Evolutionary conservation across 2,888 invertebrate species (phyloP).

Genomic region (Brachyptera risi): DNA sequence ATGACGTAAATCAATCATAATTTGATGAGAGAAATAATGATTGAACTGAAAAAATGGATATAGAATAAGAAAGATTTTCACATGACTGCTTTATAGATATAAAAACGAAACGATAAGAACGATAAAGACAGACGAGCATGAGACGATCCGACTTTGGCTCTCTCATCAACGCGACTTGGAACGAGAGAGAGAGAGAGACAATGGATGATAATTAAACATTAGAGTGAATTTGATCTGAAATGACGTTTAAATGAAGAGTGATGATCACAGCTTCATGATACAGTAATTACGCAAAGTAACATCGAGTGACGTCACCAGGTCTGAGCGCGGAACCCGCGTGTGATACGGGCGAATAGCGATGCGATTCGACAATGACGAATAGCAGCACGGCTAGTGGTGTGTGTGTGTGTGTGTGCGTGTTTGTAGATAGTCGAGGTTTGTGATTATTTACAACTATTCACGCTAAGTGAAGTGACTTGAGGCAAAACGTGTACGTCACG

Average conservation of each 20-base stretch:
- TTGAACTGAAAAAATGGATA: too few relatives aligned
- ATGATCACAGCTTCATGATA: constrained; percentile 17
- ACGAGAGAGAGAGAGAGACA: not conserved
- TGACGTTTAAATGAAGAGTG: constrained; percentile 28
- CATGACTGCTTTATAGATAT: too few relatives aligned
- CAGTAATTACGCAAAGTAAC: not conserved
- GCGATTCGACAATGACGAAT: constrained; percentile 6
- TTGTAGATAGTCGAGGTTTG: not conserved
- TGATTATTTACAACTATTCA: not conserved
- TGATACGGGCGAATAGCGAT: not conserved
- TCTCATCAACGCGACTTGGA: too few relatives aligned
- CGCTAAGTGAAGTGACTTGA: constrained; percentile 9
- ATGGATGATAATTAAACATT: constrained; percentile 23
- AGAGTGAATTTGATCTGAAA: constrained; percentile 18
- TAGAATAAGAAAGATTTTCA: too few relatives aligned
- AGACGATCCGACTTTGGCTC: too few relatives aligned
- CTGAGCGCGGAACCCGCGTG: not conserved
- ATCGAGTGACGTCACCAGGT: too few relatives aligned
- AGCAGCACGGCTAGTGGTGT: not conserved
- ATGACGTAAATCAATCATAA: too few relatives aligned
- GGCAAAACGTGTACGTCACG: not conserved
- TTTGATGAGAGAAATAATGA: too few relatives aligned
- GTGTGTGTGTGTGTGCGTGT: too few relatives aligned
- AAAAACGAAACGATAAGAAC: too few relatives aligned
- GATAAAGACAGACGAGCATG: too few relatives aligned